These are phyloP conservation scores for Lophura nycthemera DNA, from an alignment of 2,113 vertebrate species.

Conservation along the genomic window DNA sequence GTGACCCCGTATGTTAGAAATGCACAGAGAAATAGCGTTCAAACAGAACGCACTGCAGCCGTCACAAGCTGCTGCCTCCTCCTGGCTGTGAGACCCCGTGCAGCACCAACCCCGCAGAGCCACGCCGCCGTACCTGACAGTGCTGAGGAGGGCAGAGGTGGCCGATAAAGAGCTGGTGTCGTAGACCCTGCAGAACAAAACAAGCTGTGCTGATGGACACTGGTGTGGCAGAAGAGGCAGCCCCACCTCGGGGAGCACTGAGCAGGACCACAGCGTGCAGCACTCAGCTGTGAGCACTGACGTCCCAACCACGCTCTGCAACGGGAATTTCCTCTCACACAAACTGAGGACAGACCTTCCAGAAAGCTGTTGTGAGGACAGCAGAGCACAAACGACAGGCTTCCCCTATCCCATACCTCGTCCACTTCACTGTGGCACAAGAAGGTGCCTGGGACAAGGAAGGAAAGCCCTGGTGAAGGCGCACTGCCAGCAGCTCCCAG, in stretches of 20 bases:
- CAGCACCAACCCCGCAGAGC: no score
- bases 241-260: neutral
- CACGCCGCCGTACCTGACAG: conserved; percentile 76
- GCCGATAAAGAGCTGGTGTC: conserved; percentile 79
- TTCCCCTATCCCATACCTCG: neutral
- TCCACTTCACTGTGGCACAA: rapidly evolving
- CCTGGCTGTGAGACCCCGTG: no score
- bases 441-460: neutral
- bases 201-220: rapidly evolving
- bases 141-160: conserved; percentile 55
- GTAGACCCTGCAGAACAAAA: conserved; percentile 79
- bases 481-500: neutral
- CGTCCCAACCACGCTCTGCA: neutral
- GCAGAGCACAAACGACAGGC: rapidly evolving
- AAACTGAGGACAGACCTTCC: neutral
- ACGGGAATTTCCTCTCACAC: neutral
- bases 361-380: neutral
- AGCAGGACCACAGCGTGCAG: neutral
- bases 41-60: no score
- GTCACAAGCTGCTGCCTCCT: no score
- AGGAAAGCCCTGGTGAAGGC: no score
- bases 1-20: no score
- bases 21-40: no score
- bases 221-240: rapidly evolving
- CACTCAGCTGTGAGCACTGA: no score